phyloP scores from a whole-genome alignment of 53 echinoderm and acorn worm genomes.

The Echinarachnius parma region DNA sequence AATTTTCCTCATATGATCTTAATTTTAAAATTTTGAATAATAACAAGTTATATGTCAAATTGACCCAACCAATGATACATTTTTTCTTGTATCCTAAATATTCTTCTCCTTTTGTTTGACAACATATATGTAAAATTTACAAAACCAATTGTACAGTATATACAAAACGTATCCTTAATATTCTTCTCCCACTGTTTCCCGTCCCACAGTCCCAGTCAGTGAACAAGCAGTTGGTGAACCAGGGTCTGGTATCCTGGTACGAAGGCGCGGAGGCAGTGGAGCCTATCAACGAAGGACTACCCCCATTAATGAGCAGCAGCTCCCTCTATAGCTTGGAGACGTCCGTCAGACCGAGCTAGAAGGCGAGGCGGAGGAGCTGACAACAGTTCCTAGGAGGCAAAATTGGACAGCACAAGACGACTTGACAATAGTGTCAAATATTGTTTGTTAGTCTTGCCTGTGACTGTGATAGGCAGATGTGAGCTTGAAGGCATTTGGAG shows the following conservation, averaged over 20 bases:
- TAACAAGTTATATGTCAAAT: too few relatives aligned
- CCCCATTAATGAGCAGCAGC: conserved; percentile 1
- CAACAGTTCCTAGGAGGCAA: neutral
- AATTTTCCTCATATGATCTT: too few relatives aligned
- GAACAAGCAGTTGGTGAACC: conserved; percentile 85
- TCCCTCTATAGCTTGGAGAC: conserved; percentile 44
- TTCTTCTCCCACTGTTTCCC: neutral
- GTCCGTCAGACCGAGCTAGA: conserved; percentile 45
- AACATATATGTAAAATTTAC: too few relatives aligned
- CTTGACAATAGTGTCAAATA: neutral
- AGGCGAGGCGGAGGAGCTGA: neutral
- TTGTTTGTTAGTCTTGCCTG: too few relatives aligned
- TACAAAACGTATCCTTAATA: too few relatives aligned
- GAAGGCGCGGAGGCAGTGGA: conserved; percentile 56
- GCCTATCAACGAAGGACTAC: neutral
- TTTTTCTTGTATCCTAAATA: too few relatives aligned
- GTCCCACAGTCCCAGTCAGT: conserved; percentile 73
- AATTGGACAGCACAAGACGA: neutral
- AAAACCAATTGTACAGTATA: too few relatives aligned
- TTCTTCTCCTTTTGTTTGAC: too few relatives aligned
- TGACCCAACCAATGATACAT: too few relatives aligned
- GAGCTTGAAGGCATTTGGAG: too few relatives aligned
- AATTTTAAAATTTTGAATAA: too few relatives aligned
- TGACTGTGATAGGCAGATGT: too few relatives aligned
- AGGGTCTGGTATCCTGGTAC: conserved; percentile 90